Evolutionary conservation across 2,888 invertebrate species (phyloP), one percentile per base, ranked within the genome.

Genomic region (Drosophila falleni): DNA sequence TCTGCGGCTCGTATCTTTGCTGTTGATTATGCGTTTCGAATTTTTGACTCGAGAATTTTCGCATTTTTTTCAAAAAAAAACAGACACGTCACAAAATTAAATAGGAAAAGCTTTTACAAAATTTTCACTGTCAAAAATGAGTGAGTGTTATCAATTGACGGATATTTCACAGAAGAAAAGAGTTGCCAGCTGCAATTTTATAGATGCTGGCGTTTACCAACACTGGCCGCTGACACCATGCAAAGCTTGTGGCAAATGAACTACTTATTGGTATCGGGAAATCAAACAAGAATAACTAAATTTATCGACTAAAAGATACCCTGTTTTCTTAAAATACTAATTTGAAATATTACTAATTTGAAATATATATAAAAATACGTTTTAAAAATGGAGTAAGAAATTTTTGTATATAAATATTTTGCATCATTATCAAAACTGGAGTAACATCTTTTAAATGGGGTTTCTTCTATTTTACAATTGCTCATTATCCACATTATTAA

Each of bases 61-160:
- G 33, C 49, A 50, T 50, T 19, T 5, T 33, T 10, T 29, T 29
- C n/a, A 44, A 15, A 47, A 31, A n/a, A 29, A 47, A 47, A 31
- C 29, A 1, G 11, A 50, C 33, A 16, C 16, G 16, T 33, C 2
- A 19, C 33, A 50, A 13, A 50, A n/a, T 6, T 6, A 11, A 16
- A 15, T 29, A 15, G n/a, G 8, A 29, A 29, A 10, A 16, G 16
- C 9, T 10, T 10, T 10, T 10, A 10, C 1, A 16, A 16, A 41
- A 16, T 41, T 16, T 11, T 41, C 41, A 19, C 41, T 41, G 41
- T 11, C 41, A 10, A 41, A 41, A 41, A 4, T 11, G 9, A 16
- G 3, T 8, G 39, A 9, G 9, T 9, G 9, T 16, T 41, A 16
- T 4, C 16, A 19, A 41, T 10, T 41, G 41, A 41, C 41, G 41